Conservation (phyloP, 2,888 invertebrate genomes). For the Pterobdella sp. region DNA sequence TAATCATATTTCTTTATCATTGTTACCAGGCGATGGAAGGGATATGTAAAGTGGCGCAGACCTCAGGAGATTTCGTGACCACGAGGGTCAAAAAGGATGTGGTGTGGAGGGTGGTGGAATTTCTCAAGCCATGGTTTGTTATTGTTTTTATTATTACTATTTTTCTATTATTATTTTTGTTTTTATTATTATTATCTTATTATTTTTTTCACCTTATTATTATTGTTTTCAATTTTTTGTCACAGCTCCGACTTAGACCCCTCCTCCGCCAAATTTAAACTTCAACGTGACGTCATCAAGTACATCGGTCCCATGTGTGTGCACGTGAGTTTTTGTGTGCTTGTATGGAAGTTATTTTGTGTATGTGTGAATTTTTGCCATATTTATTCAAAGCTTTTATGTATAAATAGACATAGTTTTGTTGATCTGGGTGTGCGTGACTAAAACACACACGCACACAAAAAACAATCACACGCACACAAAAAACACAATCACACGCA, state of each 20-base stretch:
- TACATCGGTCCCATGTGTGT: background rate
- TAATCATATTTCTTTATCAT: too few relatives aligned
- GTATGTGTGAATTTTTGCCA: background rate
- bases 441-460: background rate
- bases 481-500: background rate
- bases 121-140: background rate
- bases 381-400: background rate
- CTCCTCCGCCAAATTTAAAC: background rate
- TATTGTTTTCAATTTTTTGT: background rate
- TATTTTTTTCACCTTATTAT: background rate
- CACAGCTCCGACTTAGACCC: background rate
- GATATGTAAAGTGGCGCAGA: conserved; percentile 39
- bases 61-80: conserved; percentile 44
- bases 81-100: conserved; percentile 42
- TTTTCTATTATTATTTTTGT: background rate
- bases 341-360: background rate
- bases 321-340: background rate
- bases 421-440: too few relatives aligned
- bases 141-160: background rate
- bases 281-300: background rate
- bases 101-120: conserved; percentile 43
- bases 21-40: conserved; percentile 42
- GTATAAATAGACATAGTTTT: background rate
- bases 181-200: background rate
- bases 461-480: background rate